Conservation (phyloP, 2,797 vertebrate species). For the Mycteria americana region DNA sequence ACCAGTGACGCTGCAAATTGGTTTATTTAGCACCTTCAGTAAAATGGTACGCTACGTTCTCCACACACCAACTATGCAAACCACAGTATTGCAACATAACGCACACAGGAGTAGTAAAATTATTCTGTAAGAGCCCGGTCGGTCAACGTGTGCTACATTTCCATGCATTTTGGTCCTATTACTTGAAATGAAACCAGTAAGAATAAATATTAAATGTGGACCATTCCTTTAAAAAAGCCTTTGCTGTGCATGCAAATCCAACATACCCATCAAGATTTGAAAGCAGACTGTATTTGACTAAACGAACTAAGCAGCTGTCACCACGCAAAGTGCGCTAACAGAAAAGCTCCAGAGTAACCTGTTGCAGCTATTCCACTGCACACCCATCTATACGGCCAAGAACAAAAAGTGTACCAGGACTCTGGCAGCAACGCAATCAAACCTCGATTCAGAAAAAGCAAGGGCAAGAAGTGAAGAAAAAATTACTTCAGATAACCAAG, state of each 20-base stretch:
- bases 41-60: not conserved
- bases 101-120: not conserved
- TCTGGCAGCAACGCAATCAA: not conserved
- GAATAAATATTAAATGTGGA: not conserved
- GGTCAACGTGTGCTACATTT: accelerated
- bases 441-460: not conserved
- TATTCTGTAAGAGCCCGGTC: not conserved
- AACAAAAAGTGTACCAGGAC: not conserved
- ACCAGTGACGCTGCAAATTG: not conserved
- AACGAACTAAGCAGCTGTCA: not conserved
- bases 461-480: not conserved
- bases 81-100: not conserved
- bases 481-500: not conserved
- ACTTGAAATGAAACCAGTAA: not conserved
- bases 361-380: not conserved
- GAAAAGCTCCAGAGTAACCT: not conserved
- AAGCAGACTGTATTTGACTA: not conserved
- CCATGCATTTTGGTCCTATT: not conserved
- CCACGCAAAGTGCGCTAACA: not conserved
- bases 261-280: not conserved
- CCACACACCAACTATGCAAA: not conserved
- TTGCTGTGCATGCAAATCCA: not conserved
- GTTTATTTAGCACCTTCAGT: not conserved
- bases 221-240: not conserved
- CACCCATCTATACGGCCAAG: not conserved